phyloP scores from a whole-genome alignment of 2,888 invertebrate species.

The Chymomyza caudatula region DNA sequence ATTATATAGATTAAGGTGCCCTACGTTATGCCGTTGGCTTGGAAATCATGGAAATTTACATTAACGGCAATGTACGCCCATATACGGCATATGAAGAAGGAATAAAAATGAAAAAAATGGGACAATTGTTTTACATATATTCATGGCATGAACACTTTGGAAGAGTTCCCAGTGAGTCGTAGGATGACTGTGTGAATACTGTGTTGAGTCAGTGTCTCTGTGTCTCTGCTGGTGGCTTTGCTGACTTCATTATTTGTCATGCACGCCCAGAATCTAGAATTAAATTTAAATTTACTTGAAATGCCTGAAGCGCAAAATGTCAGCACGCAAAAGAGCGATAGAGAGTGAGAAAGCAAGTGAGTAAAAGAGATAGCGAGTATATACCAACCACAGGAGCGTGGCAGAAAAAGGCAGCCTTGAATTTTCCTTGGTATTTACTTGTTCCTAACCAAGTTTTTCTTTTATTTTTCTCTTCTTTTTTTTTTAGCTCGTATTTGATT shows the following conservation, averaged over 20 bases:
- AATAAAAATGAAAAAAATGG: background rate
- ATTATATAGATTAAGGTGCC: background rate
- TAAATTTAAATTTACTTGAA: background rate
- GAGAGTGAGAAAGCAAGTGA: too few species aligned
- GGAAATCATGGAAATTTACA: background rate
- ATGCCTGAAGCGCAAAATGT: background rate
- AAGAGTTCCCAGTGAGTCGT: background rate
- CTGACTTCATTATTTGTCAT: background rate
- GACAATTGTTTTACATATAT: background rate
- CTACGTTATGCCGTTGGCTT: background rate
- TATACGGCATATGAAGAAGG: background rate
- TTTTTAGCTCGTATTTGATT: constrained; percentile 42
- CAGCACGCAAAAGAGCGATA: background rate
- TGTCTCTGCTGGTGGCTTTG: background rate
- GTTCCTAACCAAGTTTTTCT: constrained; percentile 14
- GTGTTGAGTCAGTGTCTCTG: background rate
- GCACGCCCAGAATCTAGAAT: background rate
- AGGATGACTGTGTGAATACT: background rate
- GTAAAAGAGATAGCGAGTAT: background rate
- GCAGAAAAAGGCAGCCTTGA: constrained; percentile 9
- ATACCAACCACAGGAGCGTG: background rate
- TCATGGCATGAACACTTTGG: background rate
- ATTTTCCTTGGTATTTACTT: constrained; percentile 25
- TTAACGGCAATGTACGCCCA: background rate
- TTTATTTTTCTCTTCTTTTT: constrained; percentile 58